Evolutionary conservation across 2,797 vertebrate genomes (phyloP).

Genomic region (Acestrorhynchus altus): DNA sequence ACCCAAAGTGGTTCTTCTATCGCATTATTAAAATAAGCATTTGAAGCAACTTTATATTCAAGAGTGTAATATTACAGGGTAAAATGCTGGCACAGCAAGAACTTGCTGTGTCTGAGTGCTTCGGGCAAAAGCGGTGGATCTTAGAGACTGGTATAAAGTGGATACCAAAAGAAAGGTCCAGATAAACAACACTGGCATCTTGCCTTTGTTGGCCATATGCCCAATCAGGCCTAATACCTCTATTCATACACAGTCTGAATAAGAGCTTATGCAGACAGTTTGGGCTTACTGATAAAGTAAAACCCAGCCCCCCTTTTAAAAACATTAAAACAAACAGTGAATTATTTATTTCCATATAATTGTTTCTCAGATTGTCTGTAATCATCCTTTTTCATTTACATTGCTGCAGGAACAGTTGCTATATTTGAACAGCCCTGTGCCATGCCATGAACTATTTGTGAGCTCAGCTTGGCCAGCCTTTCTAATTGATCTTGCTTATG

Average conservation of each 20-base stretch:
- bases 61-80: neutral
- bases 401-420: neutral
- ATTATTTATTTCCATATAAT: neutral
- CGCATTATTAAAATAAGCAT: too few species aligned
- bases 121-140: neutral
- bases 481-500: conserved; percentile 7
- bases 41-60: too few species aligned
- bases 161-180: neutral
- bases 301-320: neutral
- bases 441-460: neutral
- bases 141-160: conserved; percentile 1
- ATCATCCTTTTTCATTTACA: neutral
- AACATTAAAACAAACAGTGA: neutral
- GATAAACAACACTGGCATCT: conserved; percentile 18
- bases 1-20: too few species aligned
- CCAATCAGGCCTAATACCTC: conserved; percentile 9
- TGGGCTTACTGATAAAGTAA: neutral
- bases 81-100: neutral
- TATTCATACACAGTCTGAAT: conserved; percentile 17
- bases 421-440: neutral
- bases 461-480: neutral
- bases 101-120: neutral
- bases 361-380: neutral
- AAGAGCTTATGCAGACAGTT: neutral
- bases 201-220: conserved; percentile 11